Conservation (phyloP, 2,113 vertebrate species). For the Polypterus senegalus region DNA sequence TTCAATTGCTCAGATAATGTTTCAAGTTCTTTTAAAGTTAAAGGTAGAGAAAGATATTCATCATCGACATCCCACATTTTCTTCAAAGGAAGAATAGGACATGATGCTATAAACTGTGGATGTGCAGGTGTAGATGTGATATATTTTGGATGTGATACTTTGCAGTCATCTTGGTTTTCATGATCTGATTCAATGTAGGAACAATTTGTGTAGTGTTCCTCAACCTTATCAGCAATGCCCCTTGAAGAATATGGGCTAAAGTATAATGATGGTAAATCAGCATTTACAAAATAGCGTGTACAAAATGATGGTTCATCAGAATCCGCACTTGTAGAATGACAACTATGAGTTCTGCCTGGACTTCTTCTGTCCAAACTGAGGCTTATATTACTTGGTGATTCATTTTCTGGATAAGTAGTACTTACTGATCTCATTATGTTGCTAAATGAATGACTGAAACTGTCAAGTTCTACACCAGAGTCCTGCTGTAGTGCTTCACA, state of each 20-base stretch:
- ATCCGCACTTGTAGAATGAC: constrained; percentile 19
- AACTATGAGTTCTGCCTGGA: constrained; percentile 5
- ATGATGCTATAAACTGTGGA: constrained; percentile 31
- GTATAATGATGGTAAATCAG: constrained; percentile 25
- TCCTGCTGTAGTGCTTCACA: constrained; percentile 51
- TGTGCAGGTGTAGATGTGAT: constrained; percentile 15
- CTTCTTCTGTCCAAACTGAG: neutral
- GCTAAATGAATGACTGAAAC: constrained; percentile 47
- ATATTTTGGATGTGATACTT: constrained; percentile 10
- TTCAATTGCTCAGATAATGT: constrained; percentile 56
- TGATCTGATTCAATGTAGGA: neutral
- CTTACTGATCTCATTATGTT: constrained; percentile 30
- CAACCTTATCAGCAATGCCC: constrained; percentile 24
- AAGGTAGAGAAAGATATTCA: constrained; percentile 70
- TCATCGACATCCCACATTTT: constrained; percentile 50
- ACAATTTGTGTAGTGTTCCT: constrained; percentile 16
- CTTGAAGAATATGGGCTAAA: constrained; percentile 15
- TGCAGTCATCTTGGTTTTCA: rapidly evolving
- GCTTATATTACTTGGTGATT: neutral
- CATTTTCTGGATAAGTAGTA: neutral
- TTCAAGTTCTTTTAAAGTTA: constrained; percentile 59
- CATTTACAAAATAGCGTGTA: constrained; percentile 16
- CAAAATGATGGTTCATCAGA: constrained; percentile 22
- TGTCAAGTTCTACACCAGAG: constrained; percentile 75
- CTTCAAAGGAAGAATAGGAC: constrained; percentile 28